Conservation (phyloP, 1,140 invertebrate genomes). For the Melanaphis sacchari region DNA sequence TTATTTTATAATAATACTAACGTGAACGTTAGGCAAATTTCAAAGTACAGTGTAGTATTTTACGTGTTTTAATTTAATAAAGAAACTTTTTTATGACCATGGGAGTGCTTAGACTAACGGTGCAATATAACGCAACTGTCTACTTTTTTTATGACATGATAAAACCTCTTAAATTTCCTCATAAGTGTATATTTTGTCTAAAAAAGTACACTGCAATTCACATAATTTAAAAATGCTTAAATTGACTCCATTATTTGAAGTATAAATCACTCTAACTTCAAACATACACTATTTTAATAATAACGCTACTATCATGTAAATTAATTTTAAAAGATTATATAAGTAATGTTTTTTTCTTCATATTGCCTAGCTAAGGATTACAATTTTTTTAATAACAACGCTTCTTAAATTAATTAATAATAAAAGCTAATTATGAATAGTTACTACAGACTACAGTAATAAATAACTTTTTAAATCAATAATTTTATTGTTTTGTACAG, state of each 20-base stretch:
- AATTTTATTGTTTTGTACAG: neutral
- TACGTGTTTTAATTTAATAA: conserved; percentile 54
- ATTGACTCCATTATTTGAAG: neutral
- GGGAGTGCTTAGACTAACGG: conserved; percentile 31
- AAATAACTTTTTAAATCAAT: conserved; percentile 10
- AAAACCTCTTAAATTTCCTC: neutral
- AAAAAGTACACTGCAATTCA: neutral
- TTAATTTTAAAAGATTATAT: neutral
- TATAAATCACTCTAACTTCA: neutral
- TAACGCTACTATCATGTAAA: neutral
- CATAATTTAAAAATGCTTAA: neutral
- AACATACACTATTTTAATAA: neutral
- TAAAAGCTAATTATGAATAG: neutral
- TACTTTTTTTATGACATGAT: conserved; percentile 24
- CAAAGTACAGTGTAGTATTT: conserved; percentile 20
- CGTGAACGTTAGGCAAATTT: neutral
- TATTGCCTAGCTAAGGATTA: neutral
- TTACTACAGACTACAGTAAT: neutral
- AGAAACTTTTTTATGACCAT: conserved; percentile 38
- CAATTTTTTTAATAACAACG: neutral
- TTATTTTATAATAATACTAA: neutral
- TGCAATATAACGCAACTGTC: conserved; percentile 15
- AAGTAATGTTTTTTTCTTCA: neutral
- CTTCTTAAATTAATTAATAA: neutral
- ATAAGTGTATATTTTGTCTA: neutral